Evolutionary conservation across 2,797 vertebrate genomes (phyloP), one percentile per base, ranked within the genome.

Genomic region (Zalophus californianus): DNA sequence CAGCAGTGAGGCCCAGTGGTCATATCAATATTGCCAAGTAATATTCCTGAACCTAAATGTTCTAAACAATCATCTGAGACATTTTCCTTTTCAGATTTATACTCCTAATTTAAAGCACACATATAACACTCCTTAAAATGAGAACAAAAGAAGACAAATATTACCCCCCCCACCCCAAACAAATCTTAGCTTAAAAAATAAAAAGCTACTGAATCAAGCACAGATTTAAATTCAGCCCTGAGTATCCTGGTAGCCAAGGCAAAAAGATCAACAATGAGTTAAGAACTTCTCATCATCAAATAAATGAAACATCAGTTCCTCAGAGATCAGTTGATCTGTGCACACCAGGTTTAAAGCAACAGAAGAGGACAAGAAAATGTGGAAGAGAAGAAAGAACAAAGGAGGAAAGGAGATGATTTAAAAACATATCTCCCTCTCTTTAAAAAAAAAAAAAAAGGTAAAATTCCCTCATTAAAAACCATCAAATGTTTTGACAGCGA

Each of bases 281-380:
- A 95, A 94, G 88, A 87, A 82, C 92, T 38, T 87, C 79, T 95
- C 70, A 44, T 60, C 7, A 80, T 25, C 75, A 70, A 94, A 95
- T 82, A 88, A 93, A 82, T 90, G 73, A 56, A 96, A 73, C 1
- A 15, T 72, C 20, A 86, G 52, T 77, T 75, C 52, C 56, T 87
- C 48, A 23, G 41, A 38, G 64, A 79, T 54, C 41, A 84, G 35
- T 0, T 86, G 60, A 88, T 66, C 35, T 78, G 50, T 66, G 29
- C 11, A 78, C 29, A 78, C 35, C 44, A 94, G 27, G 25, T 94
- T 96, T 95, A 75, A 92, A 88, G 56, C 8, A 79, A 80, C 7
- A 75, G 54, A 25, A 78, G 29, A 29, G 4, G 18, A 86, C 0
- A 38, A 93, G 66, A 82, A 92, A 90, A 91, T 3, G 4, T 58